These are phyloP conservation scores for Acrobasis consociella DNA, from an alignment of 2,888 invertebrate species.

Conservation along the genomic window DNA sequence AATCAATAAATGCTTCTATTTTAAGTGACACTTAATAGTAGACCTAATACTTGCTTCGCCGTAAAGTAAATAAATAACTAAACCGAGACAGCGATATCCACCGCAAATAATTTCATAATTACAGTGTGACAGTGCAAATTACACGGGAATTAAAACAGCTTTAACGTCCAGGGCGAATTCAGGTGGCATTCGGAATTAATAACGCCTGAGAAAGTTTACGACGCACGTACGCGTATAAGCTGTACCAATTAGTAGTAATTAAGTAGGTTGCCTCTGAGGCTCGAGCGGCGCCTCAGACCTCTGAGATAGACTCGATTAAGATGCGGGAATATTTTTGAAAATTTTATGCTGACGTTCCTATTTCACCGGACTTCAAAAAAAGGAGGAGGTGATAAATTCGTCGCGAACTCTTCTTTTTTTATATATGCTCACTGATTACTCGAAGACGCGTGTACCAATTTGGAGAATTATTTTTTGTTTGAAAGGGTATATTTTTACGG, in stretches of 20 bases:
- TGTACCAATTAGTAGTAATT: constrained; percentile 78
- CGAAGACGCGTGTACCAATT: no score
- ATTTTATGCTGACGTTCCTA: neutral
- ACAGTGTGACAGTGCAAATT: constrained; percentile 27
- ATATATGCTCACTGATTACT: no score
- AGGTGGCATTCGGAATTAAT: constrained; percentile 62
- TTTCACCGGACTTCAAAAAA: no score
- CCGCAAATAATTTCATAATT: constrained; percentile 6
- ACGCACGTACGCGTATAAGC: constrained; percentile 69
- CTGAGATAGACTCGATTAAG: constrained; percentile 63
- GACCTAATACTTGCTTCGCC: neutral
- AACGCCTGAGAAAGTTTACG: constrained; percentile 67
- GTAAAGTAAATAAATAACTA: neutral
- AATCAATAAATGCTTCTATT: no score
- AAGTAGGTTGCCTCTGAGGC: constrained; percentile 58
- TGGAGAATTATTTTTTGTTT: no score
- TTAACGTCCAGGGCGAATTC: constrained; percentile 48
- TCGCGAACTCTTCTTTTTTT: no score
- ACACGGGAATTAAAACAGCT: constrained; percentile 29
- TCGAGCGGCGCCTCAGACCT: constrained; percentile 57
- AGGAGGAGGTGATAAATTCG: no score
- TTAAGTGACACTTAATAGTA: neutral
- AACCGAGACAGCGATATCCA: neutral
- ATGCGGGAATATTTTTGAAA: neutral
- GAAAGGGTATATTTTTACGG: no score